Evolutionary conservation across 2,113 vertebrate species (phyloP), one percentile per base, ranked within the genome.

Genomic region (Tretioscincus oriximinensis): DNA sequence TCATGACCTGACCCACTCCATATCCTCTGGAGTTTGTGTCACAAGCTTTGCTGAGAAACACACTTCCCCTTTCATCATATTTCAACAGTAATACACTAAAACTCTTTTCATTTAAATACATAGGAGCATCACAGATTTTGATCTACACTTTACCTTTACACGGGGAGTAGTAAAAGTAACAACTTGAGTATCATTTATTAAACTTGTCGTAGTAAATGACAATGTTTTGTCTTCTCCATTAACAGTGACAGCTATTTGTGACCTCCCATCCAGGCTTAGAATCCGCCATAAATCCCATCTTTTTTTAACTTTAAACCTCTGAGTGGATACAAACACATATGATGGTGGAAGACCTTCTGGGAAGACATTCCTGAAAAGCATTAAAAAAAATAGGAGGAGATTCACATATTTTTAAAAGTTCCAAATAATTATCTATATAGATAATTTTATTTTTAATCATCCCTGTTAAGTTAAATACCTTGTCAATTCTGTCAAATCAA

Each of bases 291-390:
- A 93, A 90, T 99, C 97, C 98, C 98, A 99, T 0, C 96, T 94
- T 90, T 99, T 99, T 71, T 92, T 96, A 2, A 95, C 97, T 90
- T 97, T 97, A 94, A 99, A 99, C 89, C 97, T 96, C 93, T 98
- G 92, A 1, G 98, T 99, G 81, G 98, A 97, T 84, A 99, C 97
- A 90, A 99, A 99, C 16, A 99, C 97, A 80, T 99, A 99, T 2
- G 98, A 99, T 69, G 98, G 98, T 81, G 98, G 98, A 71, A 99
- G 96, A 45, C 98, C 98, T 93, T 98, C 98, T 77, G 98, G 98
- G 87, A 99, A 99, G 81, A 99, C 95, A 82, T 93, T 93, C 90
- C 98, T 99, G 81, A 68, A 88, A 89, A 82, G 21, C 35, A 61
- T 54, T 49, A 67, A 16, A 16, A 49, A 58, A 58, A 29, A 28